Percentiles rank a stretch among this genome's conserved stretches.
Conservation (phyloP, 2,888 invertebrate species). For the Temnothorax rugatulus region DNA sequence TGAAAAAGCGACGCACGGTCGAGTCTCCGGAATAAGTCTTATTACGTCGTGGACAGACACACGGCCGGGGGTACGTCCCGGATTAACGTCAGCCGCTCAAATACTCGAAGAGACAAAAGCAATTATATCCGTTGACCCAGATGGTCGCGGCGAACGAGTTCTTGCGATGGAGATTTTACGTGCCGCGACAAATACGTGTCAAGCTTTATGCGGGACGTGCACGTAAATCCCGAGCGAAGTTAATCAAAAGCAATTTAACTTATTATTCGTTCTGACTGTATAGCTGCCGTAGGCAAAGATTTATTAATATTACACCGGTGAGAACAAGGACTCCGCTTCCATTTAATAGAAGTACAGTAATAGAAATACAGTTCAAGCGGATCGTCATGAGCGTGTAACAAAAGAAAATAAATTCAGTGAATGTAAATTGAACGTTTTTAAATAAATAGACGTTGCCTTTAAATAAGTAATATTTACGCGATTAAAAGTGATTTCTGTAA, state of each 20-base stretch:
- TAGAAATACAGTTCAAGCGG: neutral
- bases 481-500: neutral
- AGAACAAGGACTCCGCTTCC: neutral
- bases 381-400: neutral
- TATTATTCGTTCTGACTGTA: conserved; percentile 28
- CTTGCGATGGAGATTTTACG: conserved; percentile 47
- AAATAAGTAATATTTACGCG: neutral
- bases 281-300: neutral
- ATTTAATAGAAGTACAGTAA: neutral
- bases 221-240: conserved; percentile 27
- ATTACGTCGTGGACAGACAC: conserved; percentile 33
- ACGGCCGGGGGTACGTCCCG: neutral
- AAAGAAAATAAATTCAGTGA: neutral
- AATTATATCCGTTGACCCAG: conserved; percentile 51
- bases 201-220: conserved; percentile 30
- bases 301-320: conserved; percentile 11
- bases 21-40: conserved; percentile 36
- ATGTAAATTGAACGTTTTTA: neutral
- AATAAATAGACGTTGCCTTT: neutral
- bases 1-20: conserved; percentile 49
- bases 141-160: conserved; percentile 26
- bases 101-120: conserved; percentile 46
- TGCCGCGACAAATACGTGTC: conserved; percentile 37
- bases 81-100: conserved; percentile 37
- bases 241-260: conserved; percentile 46